Base-by-base conservation (phyloP, 2,113 vertebrate species). In the Urocolius indicus region DNA sequence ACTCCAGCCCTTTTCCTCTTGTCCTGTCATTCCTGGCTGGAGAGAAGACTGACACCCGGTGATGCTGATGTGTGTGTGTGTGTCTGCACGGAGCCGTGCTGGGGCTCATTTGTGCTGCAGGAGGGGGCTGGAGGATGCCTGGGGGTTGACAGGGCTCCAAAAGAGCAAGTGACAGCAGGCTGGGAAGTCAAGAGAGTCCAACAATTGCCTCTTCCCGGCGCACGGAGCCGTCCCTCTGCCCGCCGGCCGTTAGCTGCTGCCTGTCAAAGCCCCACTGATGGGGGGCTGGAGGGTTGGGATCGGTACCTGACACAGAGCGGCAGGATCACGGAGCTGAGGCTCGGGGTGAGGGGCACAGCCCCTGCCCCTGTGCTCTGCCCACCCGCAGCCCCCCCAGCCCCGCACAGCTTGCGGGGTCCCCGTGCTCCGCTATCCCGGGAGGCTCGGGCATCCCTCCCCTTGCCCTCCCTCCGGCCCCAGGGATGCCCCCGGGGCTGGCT, bases 361-460 rank as follows among this genome's bases (percentile, higher is more conserved):
- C 24, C 16, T 23, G 43, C 22, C 68, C 30, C 1, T 3, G 7
- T 1, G 1, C 38, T 27, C 54, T 71, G 52, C 41, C 32, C 6
- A 46, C 16, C 24, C 6, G 15, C 4, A 9, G 24, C 8, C 15
- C 17, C 26, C 38, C 17, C 0, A 10, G 29, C 6, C 12, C 24
- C 41, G 54, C 7, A 4, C 22, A 41, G 2, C 48, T 22, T 2
- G 27, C 2, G 5, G 11, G 16, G 65, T 63, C 36, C 51, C 58
- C 15, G 22, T 5, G 30, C 1, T 10, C 0, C 0, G n/a, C 54
- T 23, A 13, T 20, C n/a, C 1, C 0, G 14, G 45, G 21, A 16
- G 27, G 20, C 9, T 51, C 1, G 1, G 41, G 30, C 30, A 46
- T 57, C 27, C 20, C 59, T 77, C 38, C 34, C 29, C 1, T 0